Conservation (phyloP, 2,888 invertebrate species). For the Athetis lepigone region DNA sequence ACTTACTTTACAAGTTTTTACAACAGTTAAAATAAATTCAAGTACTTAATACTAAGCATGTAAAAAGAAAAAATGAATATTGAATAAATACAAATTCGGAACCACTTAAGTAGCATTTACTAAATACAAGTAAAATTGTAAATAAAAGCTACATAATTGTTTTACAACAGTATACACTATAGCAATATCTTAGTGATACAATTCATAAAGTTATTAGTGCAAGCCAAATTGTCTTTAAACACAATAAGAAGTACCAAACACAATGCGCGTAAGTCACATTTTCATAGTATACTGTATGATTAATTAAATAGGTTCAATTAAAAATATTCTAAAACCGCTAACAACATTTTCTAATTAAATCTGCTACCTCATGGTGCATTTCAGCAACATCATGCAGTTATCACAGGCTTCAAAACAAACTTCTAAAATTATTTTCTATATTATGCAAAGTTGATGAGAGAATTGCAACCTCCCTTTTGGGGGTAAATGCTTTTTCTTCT, state of each 20-base stretch:
- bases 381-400: slow-evolving; percentile 43
- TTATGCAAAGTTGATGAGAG: slow-evolving; percentile 80
- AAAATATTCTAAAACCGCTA: slow-evolving; percentile 51
- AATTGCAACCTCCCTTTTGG: slow-evolving; percentile 77
- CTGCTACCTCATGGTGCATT: slow-evolving; percentile 27
- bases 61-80: background rate
- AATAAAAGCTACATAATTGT: slow-evolving; percentile 11
- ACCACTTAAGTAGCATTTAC: slow-evolving; percentile 19
- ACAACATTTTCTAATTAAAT: slow-evolving; percentile 42
- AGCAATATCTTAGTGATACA: background rate
- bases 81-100: slow-evolving; percentile 13
- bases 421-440: slow-evolving; percentile 86
- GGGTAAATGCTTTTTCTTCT: slow-evolving; percentile 66
- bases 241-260: slow-evolving; percentile 16
- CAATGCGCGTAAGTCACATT: slow-evolving; percentile 4
- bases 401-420: slow-evolving; percentile 80
- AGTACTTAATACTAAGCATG: slow-evolving; percentile 20
- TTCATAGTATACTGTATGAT: slow-evolving; percentile 46
- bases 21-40: slow-evolving; percentile 19
- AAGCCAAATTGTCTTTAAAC: slow-evolving; percentile 21
- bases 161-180: background rate
- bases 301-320: slow-evolving; percentile 47
- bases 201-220: slow-evolving; percentile 1
- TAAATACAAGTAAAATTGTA: slow-evolving; percentile 14
- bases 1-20: slow-evolving; percentile 23